Conservation (phyloP, 1,140 invertebrate species). For the Micrasema longulum region DNA sequence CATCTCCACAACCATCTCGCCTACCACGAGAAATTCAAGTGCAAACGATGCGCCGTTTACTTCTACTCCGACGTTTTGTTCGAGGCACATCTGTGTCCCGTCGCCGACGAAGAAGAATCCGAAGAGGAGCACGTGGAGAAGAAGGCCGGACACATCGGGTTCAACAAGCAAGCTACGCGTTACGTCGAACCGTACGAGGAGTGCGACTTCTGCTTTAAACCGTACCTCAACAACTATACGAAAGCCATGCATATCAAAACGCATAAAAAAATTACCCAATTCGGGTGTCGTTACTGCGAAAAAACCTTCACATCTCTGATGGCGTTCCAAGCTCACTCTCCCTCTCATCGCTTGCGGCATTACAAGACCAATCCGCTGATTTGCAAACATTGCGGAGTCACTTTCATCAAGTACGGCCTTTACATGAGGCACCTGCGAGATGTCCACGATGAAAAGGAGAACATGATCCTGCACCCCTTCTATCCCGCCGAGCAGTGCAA, state of each 20-base stretch:
- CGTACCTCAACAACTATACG: conserved; percentile 59
- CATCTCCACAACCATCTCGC: conserved; percentile 63
- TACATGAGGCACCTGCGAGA: conserved; percentile 63
- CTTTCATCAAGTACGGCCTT: conserved; percentile 63
- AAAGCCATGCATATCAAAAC: conserved; percentile 59
- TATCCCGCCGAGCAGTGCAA: conserved; percentile 62
- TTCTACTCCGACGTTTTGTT: conserved; percentile 62
- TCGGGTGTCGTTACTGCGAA: conserved; percentile 64
- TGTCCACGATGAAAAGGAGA: conserved; percentile 61
- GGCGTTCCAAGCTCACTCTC: conserved; percentile 65
- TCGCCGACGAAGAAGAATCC: conserved; percentile 64
- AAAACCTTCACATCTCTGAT: conserved; percentile 65
- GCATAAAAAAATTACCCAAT: conserved; percentile 61
- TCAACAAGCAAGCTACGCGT: conserved; percentile 9
- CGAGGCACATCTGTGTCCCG: conserved; percentile 63
- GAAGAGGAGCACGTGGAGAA: conserved; percentile 55
- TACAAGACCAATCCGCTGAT: conserved; percentile 64
- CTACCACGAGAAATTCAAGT: conserved; percentile 66
- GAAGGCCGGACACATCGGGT: background rate
- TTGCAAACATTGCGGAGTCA: conserved; percentile 62
- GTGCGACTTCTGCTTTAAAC: conserved; percentile 66
- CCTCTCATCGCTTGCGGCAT: conserved; percentile 63
- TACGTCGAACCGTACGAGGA: conserved; percentile 58
- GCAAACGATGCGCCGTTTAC: conserved; percentile 65
- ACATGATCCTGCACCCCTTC: conserved; percentile 60